Conservation (phyloP, 1,140 invertebrate genomes). For the Arion vulgaris region DNA sequence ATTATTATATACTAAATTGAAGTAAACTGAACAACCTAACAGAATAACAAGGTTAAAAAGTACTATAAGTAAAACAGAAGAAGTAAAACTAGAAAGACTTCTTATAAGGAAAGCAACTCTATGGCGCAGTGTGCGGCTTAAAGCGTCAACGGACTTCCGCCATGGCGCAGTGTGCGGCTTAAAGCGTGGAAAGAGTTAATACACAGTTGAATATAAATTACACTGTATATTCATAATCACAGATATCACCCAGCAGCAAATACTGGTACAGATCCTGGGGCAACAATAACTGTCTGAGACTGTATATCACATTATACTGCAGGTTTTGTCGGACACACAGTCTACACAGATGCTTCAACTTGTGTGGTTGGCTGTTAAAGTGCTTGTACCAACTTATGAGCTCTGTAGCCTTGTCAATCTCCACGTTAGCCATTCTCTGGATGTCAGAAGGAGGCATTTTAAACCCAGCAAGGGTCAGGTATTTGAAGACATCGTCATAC, state of each 20-base stretch:
- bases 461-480: constrained; percentile 30
- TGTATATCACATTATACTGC: constrained; percentile 28
- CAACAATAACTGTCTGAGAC: constrained; percentile 27
- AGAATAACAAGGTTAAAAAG: no score
- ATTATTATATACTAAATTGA: no score
- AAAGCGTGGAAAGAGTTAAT: no score
- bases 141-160: no score
- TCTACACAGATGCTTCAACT: constrained; percentile 33
- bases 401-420: constrained; percentile 35
- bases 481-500: constrained; percentile 39
- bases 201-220: no score
- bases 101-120: no score
- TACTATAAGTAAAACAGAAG: no score
- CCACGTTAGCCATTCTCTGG: constrained; percentile 38
- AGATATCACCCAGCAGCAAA: constrained; percentile 19
- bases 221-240: constrained; percentile 10
- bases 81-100: no score
- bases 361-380: constrained; percentile 34
- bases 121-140: no score
- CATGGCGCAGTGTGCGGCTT: no score
- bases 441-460: constrained; percentile 28
- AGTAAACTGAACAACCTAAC: no score
- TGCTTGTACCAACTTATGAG: constrained; percentile 37
- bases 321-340: constrained; percentile 29
- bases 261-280: constrained; percentile 32